A percentile compares a stretch with the other conserved stretches of the same genome.
These are phyloP conservation scores for Leptinotarsa defecta DNA, from an alignment of 1,140 invertebrate species.

Conservation along the genomic window DNA sequence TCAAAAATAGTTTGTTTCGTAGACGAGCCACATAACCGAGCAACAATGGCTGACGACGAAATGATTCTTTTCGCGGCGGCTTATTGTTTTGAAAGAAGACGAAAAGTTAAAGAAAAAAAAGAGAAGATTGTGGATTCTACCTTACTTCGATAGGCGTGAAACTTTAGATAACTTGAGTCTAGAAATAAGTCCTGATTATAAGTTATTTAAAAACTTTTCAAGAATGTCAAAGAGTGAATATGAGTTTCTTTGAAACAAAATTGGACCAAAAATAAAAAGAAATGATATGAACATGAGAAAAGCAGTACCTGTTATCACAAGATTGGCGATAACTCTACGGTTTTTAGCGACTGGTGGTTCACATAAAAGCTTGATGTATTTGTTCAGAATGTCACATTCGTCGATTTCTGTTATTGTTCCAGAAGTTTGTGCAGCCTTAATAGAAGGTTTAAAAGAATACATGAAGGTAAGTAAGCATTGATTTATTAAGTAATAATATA, in stretches of 20 bases:
- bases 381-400: neutral
- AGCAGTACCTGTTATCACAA: neutral
- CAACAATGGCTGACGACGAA: too few species aligned
- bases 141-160: slow-evolving; percentile 12
- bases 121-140: neutral
- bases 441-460: too few species aligned
- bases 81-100: too few species aligned
- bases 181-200: neutral
- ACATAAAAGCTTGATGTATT: neutral
- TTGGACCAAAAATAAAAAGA: slow-evolving; percentile 1
- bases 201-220: neutral
- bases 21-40: too few species aligned
- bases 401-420: neutral
- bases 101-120: too few species aligned
- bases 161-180: slow-evolving; percentile 12
- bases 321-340: too few species aligned
- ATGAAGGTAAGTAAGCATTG: neutral
- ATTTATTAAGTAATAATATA: slow-evolving; percentile 8
- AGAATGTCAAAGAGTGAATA: neutral
- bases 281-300: slow-evolving; percentile 1
- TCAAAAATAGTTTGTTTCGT: too few species aligned
- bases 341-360: neutral
- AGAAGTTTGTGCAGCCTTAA: too few species aligned
- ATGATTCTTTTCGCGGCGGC: too few species aligned
- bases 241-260: neutral